These are phyloP conservation scores for Marronus borbonicus DNA, from an alignment of 2,888 invertebrate species.

Conservation along the genomic window DNA sequence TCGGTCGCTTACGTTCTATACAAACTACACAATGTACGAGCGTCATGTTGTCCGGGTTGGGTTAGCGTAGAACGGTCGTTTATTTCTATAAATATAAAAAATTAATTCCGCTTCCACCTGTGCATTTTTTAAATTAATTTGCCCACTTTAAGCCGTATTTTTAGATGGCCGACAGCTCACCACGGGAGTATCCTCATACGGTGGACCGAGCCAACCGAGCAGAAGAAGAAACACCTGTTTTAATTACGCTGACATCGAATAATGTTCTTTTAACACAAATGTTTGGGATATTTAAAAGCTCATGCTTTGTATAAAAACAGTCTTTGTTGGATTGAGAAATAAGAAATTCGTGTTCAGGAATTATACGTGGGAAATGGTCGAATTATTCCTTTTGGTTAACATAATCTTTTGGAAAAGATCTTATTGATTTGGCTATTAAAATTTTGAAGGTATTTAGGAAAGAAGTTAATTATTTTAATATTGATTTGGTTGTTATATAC, in stretches of 20 bases:
- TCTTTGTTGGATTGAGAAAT: not conserved
- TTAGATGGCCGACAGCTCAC: slow-evolving; percentile 15
- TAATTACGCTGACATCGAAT: slow-evolving; percentile 36
- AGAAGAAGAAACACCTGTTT: slow-evolving; percentile 40
- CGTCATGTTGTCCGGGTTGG: not conserved
- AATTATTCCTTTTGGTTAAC: too few relatives aligned
- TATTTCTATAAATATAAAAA: slow-evolving; percentile 48
- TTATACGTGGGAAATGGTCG: too few relatives aligned
- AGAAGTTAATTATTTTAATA: too few relatives aligned
- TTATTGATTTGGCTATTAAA: too few relatives aligned
- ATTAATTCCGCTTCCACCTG: slow-evolving; percentile 48
- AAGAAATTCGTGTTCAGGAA: too few relatives aligned
- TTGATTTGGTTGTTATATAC: too few relatives aligned
- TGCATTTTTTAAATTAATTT: slow-evolving; percentile 47
- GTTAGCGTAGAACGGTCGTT: slow-evolving; percentile 8
- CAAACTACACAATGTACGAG: slow-evolving; percentile 13
- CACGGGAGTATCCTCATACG: not conserved
- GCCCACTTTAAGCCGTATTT: slow-evolving; percentile 45
- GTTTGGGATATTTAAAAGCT: not conserved
- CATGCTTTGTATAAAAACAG: not conserved
- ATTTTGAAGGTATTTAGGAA: too few relatives aligned
- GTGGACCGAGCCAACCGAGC: not conserved
- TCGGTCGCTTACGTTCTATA: not conserved
- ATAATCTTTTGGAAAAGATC: too few relatives aligned
- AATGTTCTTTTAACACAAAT: slow-evolving; percentile 38